phyloP scores from a whole-genome alignment of 2,113 vertebrate genomes.

The Camelus bactrianus region DNA sequence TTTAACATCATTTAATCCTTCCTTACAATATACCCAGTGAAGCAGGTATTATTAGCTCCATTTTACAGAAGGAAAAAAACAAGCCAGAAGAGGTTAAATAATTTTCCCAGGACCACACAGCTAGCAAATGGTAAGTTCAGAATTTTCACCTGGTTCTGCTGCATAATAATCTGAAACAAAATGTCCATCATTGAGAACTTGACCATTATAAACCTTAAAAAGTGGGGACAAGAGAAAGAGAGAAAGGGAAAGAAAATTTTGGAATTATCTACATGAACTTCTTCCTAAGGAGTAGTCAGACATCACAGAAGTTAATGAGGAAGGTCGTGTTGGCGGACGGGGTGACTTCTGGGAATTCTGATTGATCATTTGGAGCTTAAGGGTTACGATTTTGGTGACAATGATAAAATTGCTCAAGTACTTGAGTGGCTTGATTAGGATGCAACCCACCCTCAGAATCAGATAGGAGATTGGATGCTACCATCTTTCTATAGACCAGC shows the following conservation, averaged over 20 bases:
- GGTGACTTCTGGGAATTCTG: neutral
- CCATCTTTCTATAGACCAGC: neutral
- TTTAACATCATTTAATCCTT: neutral
- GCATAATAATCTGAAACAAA: neutral
- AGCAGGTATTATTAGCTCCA: neutral
- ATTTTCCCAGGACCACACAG: neutral
- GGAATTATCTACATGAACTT: neutral
- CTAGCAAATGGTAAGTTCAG: neutral
- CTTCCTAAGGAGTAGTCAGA: neutral
- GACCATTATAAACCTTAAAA: neutral
- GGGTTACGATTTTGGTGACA: neutral
- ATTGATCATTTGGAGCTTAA: neutral
- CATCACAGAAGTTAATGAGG: neutral
- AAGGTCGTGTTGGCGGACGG: neutral
- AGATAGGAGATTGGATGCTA: neutral
- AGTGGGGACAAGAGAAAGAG: neutral
- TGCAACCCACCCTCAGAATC: neutral
- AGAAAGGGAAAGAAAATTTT: neutral
- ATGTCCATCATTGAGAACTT: neutral
- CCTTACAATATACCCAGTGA: neutral
- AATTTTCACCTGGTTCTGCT: slow-evolving; percentile 13
- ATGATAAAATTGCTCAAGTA: neutral
- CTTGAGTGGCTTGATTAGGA: neutral
- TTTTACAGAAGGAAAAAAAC: neutral
- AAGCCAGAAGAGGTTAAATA: neutral